Base-by-base conservation (phyloP, 2,797 vertebrate genomes). In the Lutjanus campechanus region DNA sequence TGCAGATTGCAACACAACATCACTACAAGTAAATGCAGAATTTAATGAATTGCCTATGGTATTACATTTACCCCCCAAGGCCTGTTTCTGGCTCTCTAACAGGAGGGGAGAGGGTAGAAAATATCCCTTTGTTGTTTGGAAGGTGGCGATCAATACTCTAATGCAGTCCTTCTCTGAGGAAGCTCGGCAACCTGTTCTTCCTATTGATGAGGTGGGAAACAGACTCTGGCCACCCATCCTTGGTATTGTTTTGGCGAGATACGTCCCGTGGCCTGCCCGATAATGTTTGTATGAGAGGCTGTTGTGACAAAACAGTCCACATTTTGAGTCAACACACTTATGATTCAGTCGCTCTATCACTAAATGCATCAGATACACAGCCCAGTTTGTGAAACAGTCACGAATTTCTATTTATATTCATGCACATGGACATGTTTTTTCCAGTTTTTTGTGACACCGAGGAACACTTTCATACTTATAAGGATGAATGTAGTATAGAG, bases 81-180 rank as follows among this genome's bases (percentile, higher is more conserved):
- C 25, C 53, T 51, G 58, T 61, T 76, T 56, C 71, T 79, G 73
- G 53, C 72, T 80, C 20, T 76, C 77, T 19, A 78, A 70, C 84
- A 69, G 58, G 55, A 71, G 61, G 40, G 51, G 54, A 67, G 41
- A 46, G n/a, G 54, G 66, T 11, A 68, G 36, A 76, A 81, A 76
- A 85, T 51, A 80, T 74, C 29, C 20, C 50, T 71, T 61, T 78
- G 69, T 80, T 79, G 73, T 85, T 85, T 67, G 54, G 47, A 46
- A 76, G 69, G 55, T 50, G 47, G 65, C 4, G 8, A 91, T 91
- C 82, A 41, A 86, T 89, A 73, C 68, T 76, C 50, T 76, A 62
- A 87, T 88, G 78, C 55, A 69, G 76, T 63, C 40, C 44, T 40
- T 71, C 71, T 69, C 70, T 56, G 73, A 66, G 70, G 77, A 79